These are phyloP conservation scores for Caenorhabditis sp. DNA, from an alignment of 2,888 invertebrate genomes.

Conservation along the genomic window DNA sequence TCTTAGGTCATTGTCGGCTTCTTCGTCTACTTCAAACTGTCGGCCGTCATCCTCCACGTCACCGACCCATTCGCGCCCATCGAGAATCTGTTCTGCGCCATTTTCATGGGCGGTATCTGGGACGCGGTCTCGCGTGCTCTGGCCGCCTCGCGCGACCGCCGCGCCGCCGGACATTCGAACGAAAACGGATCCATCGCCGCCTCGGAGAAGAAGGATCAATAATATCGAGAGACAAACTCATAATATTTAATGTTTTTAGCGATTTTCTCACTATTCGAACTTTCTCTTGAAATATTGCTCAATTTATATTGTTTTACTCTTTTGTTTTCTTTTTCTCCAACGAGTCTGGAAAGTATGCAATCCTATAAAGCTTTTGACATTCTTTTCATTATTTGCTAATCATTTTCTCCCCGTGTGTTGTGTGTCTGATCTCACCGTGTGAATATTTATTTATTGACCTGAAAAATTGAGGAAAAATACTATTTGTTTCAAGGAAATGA, in stretches of 20 bases:
- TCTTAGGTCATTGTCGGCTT: constrained; percentile 77
- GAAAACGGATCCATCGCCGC: constrained; percentile 73
- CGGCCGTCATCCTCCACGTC: constrained; percentile 94
- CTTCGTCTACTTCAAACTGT: constrained; percentile 84
- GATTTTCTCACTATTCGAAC: too few species aligned
- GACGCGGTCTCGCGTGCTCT: constrained; percentile 85
- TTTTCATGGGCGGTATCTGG: constrained; percentile 98
- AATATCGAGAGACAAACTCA: constrained; percentile 2
- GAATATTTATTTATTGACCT: neutral
- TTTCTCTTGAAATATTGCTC: too few species aligned
- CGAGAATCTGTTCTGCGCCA: constrained; percentile 96
- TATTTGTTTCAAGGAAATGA: constrained; percentile 4
- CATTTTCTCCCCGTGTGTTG: constrained; percentile 5
- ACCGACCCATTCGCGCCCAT: constrained; percentile 99
- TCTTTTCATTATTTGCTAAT: too few species aligned
- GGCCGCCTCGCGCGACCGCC: constrained; percentile 65
- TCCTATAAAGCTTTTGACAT: too few species aligned
- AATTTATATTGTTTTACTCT: too few species aligned
- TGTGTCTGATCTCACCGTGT: constrained; percentile 33
- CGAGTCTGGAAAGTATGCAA: too few species aligned
- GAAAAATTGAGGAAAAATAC: too few species aligned
- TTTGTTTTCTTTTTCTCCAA: too few species aligned
- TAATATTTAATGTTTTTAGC: neutral
- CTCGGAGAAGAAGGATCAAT: constrained; percentile 75
- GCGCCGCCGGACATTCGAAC: constrained; percentile 63